Conservation (phyloP, 2,888 invertebrate species). For the Aplocera efformata region DNA sequence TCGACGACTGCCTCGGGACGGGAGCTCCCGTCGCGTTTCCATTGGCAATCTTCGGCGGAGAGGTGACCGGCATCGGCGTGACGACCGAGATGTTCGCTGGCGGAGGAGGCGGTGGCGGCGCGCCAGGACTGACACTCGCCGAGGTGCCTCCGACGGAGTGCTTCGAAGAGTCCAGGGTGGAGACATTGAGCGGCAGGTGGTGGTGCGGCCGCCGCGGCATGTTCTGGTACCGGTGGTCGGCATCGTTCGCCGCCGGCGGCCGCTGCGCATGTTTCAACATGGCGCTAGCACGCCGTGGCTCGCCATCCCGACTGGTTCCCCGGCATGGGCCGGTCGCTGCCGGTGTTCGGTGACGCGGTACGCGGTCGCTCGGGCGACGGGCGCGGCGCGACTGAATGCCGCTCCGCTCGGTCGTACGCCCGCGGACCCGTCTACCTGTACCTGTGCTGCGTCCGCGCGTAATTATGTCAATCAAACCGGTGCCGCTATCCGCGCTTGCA, state of each 20-base stretch:
- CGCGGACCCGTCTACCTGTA: slow-evolving; percentile 21
- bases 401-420: slow-evolving; percentile 13
- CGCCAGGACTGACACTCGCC: slow-evolving; percentile 80
- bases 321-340: slow-evolving; percentile 51
- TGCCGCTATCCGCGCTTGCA: slow-evolving; percentile 33
- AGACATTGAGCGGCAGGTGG: slow-evolving; percentile 84
- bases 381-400: slow-evolving; percentile 53
- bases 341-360: slow-evolving; percentile 38
- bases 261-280: slow-evolving; percentile 88
- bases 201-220: slow-evolving; percentile 81
- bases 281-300: slow-evolving; percentile 65
- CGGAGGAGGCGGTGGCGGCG: slow-evolving; percentile 45
- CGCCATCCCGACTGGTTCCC: slow-evolving; percentile 70
- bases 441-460: slow-evolving; percentile 55
- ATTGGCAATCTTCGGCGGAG: slow-evolving; percentile 72
- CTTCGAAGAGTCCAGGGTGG: slow-evolving; percentile 84
- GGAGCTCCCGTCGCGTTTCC: slow-evolving; percentile 80
- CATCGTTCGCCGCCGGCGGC: slow-evolving; percentile 77
- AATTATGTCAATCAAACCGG: slow-evolving; percentile 64
- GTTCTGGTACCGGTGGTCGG: slow-evolving; percentile 78
- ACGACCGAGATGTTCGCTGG: slow-evolving; percentile 47
- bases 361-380: slow-evolving; percentile 26
- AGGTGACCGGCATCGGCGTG: slow-evolving; percentile 53
- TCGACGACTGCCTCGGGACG: slow-evolving; percentile 48
- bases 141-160: slow-evolving; percentile 82